Percentiles rank a stretch among this genome's conserved stretches.
Conservation (phyloP, 2,888 invertebrate species). For the Coecobrya sp. region DNA sequence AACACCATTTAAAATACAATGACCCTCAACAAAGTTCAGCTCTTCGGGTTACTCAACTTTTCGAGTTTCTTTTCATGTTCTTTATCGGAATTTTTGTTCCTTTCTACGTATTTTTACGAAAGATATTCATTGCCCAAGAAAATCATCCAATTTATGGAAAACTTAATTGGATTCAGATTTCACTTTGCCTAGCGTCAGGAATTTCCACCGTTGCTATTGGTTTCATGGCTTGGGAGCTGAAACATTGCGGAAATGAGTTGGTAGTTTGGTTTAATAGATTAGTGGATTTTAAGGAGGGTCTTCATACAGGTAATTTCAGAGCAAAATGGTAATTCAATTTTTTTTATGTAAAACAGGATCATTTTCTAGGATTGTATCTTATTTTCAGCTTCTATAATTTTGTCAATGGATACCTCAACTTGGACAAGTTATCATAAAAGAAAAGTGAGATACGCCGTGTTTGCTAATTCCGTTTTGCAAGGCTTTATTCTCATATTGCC, state of each 20-base stretch:
- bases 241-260: not conserved
- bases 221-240: not conserved
- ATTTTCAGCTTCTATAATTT: not conserved
- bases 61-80: not conserved
- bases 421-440: not conserved
- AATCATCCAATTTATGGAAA: not conserved
- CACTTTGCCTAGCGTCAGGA: not conserved
- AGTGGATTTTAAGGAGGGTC: not conserved
- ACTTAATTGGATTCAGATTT: not conserved
- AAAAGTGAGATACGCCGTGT: not conserved
- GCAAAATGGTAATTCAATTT: too few species aligned
- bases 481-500: not conserved
- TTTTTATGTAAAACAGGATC: too few species aligned
- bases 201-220: not conserved
- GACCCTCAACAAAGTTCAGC: not conserved
- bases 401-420: not conserved
- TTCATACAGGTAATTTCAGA: not conserved
- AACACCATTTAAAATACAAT: not conserved
- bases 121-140: not conserved
- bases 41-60: not conserved
- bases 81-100: not conserved
- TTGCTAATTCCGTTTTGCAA: not conserved
- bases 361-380: too few species aligned
- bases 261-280: not conserved
- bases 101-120: not conserved